Evolutionary conservation across 2,113 vertebrate species (phyloP).

Genomic region (Pycnonotus jocosus): DNA sequence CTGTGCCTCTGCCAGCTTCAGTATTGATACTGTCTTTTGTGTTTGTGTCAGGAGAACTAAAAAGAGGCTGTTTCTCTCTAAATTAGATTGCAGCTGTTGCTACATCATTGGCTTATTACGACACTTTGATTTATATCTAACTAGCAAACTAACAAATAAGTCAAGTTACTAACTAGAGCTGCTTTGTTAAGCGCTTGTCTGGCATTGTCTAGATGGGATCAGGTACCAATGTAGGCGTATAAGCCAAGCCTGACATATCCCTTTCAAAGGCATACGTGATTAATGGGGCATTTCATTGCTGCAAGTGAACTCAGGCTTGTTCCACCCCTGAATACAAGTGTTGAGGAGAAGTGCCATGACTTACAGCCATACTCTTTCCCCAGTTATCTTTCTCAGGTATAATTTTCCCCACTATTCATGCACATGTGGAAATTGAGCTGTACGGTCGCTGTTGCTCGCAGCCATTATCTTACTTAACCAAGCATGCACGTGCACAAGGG

Average conservation of each 20-base stretch:
- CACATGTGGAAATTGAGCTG: neutral
- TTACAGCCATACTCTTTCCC: neutral
- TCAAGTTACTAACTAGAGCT: conserved; percentile 48
- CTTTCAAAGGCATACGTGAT: conserved; percentile 67
- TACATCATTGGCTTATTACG: conserved; percentile 48
- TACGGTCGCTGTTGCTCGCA: neutral
- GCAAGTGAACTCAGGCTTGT: conserved; percentile 57
- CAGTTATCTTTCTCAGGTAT: neutral
- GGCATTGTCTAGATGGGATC: conserved; percentile 53
- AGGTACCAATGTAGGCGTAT: conserved; percentile 59
- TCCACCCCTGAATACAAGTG: conserved; percentile 53
- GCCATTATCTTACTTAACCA: neutral
- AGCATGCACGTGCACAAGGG: neutral
- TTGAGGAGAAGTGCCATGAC: conserved; percentile 4
- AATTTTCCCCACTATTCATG: accelerated
- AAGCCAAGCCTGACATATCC: conserved; percentile 65
- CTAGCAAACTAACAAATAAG: conserved; percentile 65
- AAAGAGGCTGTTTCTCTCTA: conserved; percentile 46
- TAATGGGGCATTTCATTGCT: conserved; percentile 69
- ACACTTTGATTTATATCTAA: conserved; percentile 61
- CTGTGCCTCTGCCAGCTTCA: neutral
- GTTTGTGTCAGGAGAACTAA: conserved; percentile 8
- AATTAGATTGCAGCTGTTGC: conserved; percentile 47
- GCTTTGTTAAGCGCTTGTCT: conserved; percentile 51
- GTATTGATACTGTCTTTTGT: conserved; percentile 41